A percentile compares a stretch with the other conserved stretches of the same genome.
Conservation (phyloP, 2,888 invertebrate genomes). For the Malacosoma neustria region DNA sequence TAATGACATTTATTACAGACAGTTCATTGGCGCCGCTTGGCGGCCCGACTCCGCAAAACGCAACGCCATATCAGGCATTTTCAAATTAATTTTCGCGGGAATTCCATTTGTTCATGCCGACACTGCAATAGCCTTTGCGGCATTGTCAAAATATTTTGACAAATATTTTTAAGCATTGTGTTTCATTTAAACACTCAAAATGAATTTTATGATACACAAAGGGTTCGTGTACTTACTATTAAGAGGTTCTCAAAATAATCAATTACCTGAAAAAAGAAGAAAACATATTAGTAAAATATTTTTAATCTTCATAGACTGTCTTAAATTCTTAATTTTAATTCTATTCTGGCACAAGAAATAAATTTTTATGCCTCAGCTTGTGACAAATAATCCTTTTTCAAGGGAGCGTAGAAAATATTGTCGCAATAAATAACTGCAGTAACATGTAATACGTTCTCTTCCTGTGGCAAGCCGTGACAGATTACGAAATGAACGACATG, state of each 20-base stretch:
- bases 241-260: neutral
- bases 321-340: no score
- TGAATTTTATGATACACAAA: no score
- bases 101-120: slow-evolving; percentile 31
- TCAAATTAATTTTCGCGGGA: slow-evolving; percentile 52
- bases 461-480: slow-evolving; percentile 43
- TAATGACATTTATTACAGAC: slow-evolving; percentile 64
- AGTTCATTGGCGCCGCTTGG: slow-evolving; percentile 48
- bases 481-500: slow-evolving; percentile 47
- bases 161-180: no score
- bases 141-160: slow-evolving; percentile 1
- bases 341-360: no score
- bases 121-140: no score
- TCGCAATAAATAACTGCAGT: slow-evolving; percentile 57
- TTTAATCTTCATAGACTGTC: no score
- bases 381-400: no score
- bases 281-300: neutral
- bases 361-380: no score
- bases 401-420: slow-evolving; percentile 49
- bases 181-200: no score
- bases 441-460: slow-evolving; percentile 43
- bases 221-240: neutral
- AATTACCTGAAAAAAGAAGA: neutral
- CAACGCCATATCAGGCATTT: slow-evolving; percentile 37
- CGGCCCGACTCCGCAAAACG: slow-evolving; percentile 35